Evolutionary conservation across 2,797 vertebrate genomes (phyloP).

Genomic region (Pseudochaenichthys georgianus): DNA sequence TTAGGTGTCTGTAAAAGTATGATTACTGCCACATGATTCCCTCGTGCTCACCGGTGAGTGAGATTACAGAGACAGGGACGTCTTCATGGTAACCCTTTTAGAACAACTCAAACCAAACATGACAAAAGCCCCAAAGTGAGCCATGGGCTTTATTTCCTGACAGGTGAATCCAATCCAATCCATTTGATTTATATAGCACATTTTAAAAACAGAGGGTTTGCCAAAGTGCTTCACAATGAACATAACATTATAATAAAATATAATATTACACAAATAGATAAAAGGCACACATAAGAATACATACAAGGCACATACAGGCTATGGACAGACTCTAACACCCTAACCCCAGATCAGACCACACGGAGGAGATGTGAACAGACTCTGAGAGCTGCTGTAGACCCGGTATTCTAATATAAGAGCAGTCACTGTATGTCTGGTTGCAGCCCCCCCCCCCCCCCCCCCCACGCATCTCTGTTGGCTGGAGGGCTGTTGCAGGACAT

Average conservation of each 20-base stretch:
- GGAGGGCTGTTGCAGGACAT: neutral
- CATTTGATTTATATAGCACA: too few relatives aligned
- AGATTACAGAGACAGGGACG: slow-evolving; percentile 14
- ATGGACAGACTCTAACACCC: too few relatives aligned
- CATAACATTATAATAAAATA: too few relatives aligned
- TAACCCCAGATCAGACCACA: neutral
- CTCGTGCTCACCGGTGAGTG: neutral
- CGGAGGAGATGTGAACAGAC: neutral
- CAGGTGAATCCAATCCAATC: neutral
- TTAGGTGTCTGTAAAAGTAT: too few relatives aligned
- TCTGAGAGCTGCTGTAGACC: neutral
- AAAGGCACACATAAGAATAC: too few relatives aligned
- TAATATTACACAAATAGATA: too few relatives aligned
- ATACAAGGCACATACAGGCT: too few relatives aligned
- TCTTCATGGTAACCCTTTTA: neutral
- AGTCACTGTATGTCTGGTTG: slow-evolving; percentile 3
- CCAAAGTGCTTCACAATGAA: too few relatives aligned
- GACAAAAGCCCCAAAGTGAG: neutral
- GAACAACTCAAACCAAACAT: neutral
- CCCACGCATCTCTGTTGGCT: neutral
- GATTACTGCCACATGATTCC: slow-evolving; percentile 12
- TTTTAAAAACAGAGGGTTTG: too few relatives aligned
- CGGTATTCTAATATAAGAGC: slow-evolving; percentile 30
- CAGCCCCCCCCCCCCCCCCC: too few relatives aligned
- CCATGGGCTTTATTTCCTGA: neutral